Conservation (phyloP, 2,797 vertebrate genomes). For the Oreochromis grahami region DNA sequence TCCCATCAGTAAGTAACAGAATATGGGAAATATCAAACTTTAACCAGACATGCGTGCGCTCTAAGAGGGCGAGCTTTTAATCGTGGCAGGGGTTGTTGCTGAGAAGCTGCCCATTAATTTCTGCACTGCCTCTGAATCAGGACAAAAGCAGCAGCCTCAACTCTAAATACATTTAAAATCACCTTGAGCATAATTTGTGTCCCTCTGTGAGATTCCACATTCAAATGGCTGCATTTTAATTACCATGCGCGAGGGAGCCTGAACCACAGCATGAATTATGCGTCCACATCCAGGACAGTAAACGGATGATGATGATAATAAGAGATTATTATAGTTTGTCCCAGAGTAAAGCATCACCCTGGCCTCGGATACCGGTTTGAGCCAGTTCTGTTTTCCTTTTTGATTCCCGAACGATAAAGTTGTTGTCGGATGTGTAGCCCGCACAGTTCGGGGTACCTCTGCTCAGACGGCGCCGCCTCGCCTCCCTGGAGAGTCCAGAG, state of each 20-base stretch:
- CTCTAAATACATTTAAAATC: constrained; percentile 2
- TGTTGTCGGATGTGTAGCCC: constrained; percentile 25
- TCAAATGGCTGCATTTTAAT: constrained; percentile 17
- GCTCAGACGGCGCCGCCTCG: constrained; percentile 61
- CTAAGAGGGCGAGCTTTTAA: not conserved
- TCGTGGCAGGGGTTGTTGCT: not conserved
- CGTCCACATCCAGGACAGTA: not conserved
- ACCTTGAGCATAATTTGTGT: constrained; percentile 6
- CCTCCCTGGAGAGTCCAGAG: constrained; percentile 62
- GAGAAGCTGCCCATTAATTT: not conserved
- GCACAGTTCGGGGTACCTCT: constrained; percentile 47
- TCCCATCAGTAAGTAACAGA: not conserved
- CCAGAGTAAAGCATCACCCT: not conserved
- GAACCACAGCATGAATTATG: not conserved
- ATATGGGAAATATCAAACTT: not conserved
- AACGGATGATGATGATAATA: constrained; percentile 2
- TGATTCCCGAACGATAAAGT: constrained; percentile 41
- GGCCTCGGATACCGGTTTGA: constrained; percentile 8
- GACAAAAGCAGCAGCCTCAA: not conserved
- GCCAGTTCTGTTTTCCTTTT: constrained; percentile 17
- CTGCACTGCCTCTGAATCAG: not conserved
- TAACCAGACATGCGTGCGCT: not conserved
- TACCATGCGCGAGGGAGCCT: not conserved
- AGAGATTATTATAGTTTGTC: not conserved
- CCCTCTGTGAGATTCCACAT: not conserved